Base-by-base conservation (phyloP, 2,797 vertebrate species). In the Morus bassanus region DNA sequence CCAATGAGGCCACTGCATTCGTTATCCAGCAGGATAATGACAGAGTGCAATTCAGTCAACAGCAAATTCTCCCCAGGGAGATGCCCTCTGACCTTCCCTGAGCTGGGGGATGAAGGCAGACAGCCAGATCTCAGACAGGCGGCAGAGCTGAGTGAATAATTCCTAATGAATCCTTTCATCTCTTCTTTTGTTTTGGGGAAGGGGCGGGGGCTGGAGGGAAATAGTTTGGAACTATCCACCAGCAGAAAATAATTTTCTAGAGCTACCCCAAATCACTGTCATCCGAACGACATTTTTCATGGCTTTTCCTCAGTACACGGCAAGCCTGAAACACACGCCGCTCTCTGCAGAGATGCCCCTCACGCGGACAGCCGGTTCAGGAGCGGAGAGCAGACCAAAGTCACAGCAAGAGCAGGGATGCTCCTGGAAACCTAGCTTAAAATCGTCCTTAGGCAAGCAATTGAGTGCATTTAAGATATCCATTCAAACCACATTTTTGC, bases 31-130 rank as follows among this genome's bases (percentile, higher is more conserved):
- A 88, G 95, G 96, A 97, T 97, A 97, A 97, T 97, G 97, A 97
- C 97, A 95, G 95, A 97, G 96, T 96, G 95, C 94, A 96, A 96
- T 97, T 97, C 97, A 97, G 96, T 96, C 97, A 97, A 96, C 95
- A 97, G 97, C 96, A 97, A 97, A 97, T 96, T 95, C 94, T 97
- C 97, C 94, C 94, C 87, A 24, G 92, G 96, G 97, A 95, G 96
- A 73, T 93, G 97, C 85, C 97, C 97, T 92, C 96, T 97, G 97
- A 97, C 97, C 95, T 61, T 23, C 77, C 89, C 94, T 37, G 92
- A 94, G 95, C 95, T 94, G 89, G 79, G 87, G 91, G 97, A 96
- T 97, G 96, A 97, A 95, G 85, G 16, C 37, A 84, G 93, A 92
- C 93, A 96, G 95, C 73, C 96, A 95, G 87, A 97, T 94, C 93